A percentile compares a stretch with the other conserved stretches of the same genome.
phyloP scores from a whole-genome alignment of 1,140 invertebrate species.

The Zaprionus gabonicus region DNA sequence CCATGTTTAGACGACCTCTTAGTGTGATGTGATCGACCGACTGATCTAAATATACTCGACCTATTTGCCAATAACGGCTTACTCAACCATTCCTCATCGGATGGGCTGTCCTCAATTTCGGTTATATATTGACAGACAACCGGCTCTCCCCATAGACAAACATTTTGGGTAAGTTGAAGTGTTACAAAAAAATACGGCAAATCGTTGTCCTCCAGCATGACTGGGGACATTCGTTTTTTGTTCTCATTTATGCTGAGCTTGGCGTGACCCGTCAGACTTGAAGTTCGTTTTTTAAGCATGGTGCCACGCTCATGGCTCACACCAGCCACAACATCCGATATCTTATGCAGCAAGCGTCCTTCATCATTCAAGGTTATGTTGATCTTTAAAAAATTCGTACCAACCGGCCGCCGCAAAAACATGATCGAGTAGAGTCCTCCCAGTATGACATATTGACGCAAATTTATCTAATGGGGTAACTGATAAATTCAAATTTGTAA shows the following conservation, averaged over 20 bases:
- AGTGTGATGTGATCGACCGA: too few relatives aligned
- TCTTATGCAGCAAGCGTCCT: slow-evolving; percentile 42
- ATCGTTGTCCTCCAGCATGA: slow-evolving; percentile 21
- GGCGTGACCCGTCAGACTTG: background rate
- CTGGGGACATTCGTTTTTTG: background rate
- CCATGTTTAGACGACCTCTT: too few relatives aligned
- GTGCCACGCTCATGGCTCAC: rapidly evolving
- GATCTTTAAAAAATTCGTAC: slow-evolving; percentile 57
- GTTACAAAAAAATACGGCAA: slow-evolving; percentile 59
- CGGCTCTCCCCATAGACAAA: slow-evolving; percentile 69
- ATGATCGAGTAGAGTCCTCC: slow-evolving; percentile 67
- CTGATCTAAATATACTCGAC: too few relatives aligned
- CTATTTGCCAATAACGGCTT: too few relatives aligned
- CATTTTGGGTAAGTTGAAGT: slow-evolving; percentile 52
- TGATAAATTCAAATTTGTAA: too few relatives aligned
- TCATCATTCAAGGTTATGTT: slow-evolving; percentile 67
- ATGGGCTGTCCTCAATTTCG: background rate
- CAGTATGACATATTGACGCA: slow-evolving; percentile 62
- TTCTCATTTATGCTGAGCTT: background rate
- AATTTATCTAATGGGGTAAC: slow-evolving; percentile 55
- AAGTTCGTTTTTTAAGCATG: background rate
- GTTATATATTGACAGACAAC: slow-evolving; percentile 57
- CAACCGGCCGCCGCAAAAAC: slow-evolving; percentile 51
- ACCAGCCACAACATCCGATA: slow-evolving; percentile 37
- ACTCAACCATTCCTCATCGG: too few relatives aligned